These are phyloP conservation scores for Pseudomugil gertrudae DNA, from an alignment of 2,797 vertebrate species.

Conservation along the genomic window DNA sequence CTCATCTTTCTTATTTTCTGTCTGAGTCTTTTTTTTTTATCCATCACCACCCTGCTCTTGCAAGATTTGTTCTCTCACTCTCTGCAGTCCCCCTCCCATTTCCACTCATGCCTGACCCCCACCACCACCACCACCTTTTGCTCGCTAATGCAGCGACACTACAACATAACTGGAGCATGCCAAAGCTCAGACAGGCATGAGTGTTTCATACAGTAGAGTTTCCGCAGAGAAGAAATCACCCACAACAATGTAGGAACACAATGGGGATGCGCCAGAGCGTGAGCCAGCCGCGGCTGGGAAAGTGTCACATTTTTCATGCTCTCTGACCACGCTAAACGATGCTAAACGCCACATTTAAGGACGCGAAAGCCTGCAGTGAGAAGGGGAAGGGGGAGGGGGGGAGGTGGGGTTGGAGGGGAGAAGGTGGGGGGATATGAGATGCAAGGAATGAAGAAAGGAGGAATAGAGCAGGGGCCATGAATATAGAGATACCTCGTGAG, in stretches of 20 bases:
- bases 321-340: constrained; percentile 83
- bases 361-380: constrained; percentile 67
- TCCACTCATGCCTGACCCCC: constrained; percentile 57
- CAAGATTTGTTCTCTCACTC: constrained; percentile 61
- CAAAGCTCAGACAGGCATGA: constrained; percentile 87
- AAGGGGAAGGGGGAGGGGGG: constrained; percentile 8
- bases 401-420: neutral
- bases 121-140: constrained; percentile 30
- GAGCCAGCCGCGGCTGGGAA: constrained; percentile 78
- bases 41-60: constrained; percentile 47
- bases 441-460: constrained; percentile 15
- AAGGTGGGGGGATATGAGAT: neutral
- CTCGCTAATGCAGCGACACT: constrained; percentile 78
- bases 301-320: constrained; percentile 86
- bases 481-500: constrained; percentile 36
- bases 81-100: constrained; percentile 72
- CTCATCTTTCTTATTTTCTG: constrained; percentile 34
- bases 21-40: constrained; percentile 33
- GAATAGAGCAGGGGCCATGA: constrained; percentile 2
- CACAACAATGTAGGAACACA: constrained; percentile 83
- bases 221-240: constrained; percentile 77
- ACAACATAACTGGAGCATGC: constrained; percentile 86
- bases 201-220: constrained; percentile 83
- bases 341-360: constrained; percentile 83
- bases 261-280: constrained; percentile 76